phyloP scores from a whole-genome alignment of 64 coral and sea anemone species.

The Porites lutea region DNA sequence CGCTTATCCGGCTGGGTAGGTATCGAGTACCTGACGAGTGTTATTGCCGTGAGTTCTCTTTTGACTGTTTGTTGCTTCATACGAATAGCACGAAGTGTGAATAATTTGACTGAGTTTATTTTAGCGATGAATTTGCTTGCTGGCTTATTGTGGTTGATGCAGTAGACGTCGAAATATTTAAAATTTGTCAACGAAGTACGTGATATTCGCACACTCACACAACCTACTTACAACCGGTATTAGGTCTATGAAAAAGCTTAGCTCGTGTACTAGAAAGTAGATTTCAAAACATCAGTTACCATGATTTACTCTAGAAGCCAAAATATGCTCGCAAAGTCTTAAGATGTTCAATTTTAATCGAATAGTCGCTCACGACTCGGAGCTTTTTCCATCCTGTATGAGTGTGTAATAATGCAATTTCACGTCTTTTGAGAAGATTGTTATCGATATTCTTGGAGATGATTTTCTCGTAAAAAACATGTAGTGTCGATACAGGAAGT shows the following conservation, averaged over 20 bases:
- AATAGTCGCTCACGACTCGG: not conserved
- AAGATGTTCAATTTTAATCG: conserved; percentile 27
- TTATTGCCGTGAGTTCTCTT: not conserved
- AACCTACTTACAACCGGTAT: not conserved
- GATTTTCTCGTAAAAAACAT: not conserved
- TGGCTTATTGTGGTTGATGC: not conserved
- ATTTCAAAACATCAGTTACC: conserved; percentile 1
- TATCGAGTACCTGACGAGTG: not conserved
- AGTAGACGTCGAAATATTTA: not conserved
- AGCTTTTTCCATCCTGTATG: too few species aligned
- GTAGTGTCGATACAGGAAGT: not conserved
- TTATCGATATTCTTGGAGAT: not conserved
- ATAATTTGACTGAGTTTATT: not conserved
- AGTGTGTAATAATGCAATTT: not conserved
- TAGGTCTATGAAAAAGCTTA: not conserved
- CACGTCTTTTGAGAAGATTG: not conserved
- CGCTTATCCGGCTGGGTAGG: conserved; percentile 97
- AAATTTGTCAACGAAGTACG: not conserved
- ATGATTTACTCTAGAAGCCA: not conserved
- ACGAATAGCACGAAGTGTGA: not conserved
- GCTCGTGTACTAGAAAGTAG: not conserved
- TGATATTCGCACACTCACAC: not conserved
- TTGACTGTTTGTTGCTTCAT: not conserved
- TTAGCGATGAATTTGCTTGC: not conserved
- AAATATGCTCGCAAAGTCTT: not conserved